phyloP scores from a whole-genome alignment of 2,797 vertebrate genomes.

The Parauchenoglanis punctatus region DNA sequence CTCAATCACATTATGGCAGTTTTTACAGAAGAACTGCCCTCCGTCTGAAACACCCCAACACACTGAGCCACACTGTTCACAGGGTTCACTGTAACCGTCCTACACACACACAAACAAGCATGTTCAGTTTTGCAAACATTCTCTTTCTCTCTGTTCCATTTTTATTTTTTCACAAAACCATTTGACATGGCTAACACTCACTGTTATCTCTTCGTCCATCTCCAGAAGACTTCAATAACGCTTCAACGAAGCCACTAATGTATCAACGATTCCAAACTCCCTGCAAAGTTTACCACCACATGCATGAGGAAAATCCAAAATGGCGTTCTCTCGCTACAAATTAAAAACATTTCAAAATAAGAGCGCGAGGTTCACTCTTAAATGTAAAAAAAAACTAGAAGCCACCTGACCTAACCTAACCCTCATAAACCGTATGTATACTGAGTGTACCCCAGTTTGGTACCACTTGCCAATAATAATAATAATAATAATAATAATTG shows the following conservation, averaged over 20 bases:
- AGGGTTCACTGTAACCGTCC: constrained; percentile 81
- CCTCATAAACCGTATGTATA: no score
- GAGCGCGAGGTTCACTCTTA: not conserved
- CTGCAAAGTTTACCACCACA: not conserved
- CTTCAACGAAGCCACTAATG: not conserved
- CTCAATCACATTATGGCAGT: constrained; percentile 92
- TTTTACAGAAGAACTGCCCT: constrained; percentile 86
- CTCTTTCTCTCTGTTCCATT: no score
- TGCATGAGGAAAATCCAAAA: constrained; percentile 9
- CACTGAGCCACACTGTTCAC: constrained; percentile 80
- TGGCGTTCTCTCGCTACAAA: not conserved
- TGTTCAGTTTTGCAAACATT: not conserved
- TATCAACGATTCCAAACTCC: no score
- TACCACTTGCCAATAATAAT: no score
- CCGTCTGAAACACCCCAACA: constrained; percentile 89
- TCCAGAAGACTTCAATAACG: not conserved
- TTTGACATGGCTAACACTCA: constrained; percentile 34
- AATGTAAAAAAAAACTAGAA: not conserved
- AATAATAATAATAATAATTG: not conserved
- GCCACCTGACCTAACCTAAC: no score
- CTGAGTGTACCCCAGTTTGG: not conserved
- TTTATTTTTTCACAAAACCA: no score
- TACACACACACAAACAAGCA: constrained; percentile 57
- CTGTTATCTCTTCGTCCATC: constrained; percentile 58
- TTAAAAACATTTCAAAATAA: constrained; percentile 40